A percentile compares a stretch with the other conserved stretches of the same genome.
Evolutionary conservation across 2,797 vertebrate species (phyloP).

Genomic region (Micromesistius poutassou): DNA sequence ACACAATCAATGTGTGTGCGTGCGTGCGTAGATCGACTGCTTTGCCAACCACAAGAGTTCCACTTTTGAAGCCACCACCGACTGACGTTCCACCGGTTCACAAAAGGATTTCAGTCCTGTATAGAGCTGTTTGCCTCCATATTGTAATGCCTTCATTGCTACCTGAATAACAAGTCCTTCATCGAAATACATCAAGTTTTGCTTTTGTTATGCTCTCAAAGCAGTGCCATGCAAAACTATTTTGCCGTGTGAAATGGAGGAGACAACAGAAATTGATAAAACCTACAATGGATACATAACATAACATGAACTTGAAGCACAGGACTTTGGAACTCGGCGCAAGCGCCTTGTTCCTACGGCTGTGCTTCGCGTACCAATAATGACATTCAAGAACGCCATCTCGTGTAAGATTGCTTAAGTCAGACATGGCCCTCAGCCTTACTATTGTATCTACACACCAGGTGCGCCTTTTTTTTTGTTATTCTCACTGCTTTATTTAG

Average conservation of each 20-base stretch:
- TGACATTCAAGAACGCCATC: too few relatives aligned
- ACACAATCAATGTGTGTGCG: neutral
- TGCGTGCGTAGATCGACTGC: constrained; percentile 1
- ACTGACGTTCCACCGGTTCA: neutral
- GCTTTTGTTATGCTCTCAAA: neutral
- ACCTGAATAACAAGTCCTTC: neutral
- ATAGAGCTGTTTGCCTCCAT: neutral
- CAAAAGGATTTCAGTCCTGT: constrained; percentile 9
- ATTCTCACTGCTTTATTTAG: constrained; percentile 26
- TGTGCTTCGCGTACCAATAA: too few relatives aligned
- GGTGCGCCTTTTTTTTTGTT: constrained; percentile 15
- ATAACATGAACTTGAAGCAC: too few relatives aligned
- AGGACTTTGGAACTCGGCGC: too few relatives aligned
- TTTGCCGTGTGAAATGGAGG: too few relatives aligned
- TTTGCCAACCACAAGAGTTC: neutral
- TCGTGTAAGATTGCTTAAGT: too few relatives aligned
- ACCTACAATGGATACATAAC: too few relatives aligned
- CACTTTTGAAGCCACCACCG: too few relatives aligned
- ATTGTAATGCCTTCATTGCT: neutral
- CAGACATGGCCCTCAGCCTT: constrained; percentile 12
- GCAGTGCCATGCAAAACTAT: too few relatives aligned
- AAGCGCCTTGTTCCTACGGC: too few relatives aligned
- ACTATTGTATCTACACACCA: constrained; percentile 12
- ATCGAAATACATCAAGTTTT: neutral
- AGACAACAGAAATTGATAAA: too few relatives aligned